Evolutionary conservation across 2,888 invertebrate genomes (phyloP), one percentile per base, ranked within the genome.

Genomic region (Periphyllus acericola): DNA sequence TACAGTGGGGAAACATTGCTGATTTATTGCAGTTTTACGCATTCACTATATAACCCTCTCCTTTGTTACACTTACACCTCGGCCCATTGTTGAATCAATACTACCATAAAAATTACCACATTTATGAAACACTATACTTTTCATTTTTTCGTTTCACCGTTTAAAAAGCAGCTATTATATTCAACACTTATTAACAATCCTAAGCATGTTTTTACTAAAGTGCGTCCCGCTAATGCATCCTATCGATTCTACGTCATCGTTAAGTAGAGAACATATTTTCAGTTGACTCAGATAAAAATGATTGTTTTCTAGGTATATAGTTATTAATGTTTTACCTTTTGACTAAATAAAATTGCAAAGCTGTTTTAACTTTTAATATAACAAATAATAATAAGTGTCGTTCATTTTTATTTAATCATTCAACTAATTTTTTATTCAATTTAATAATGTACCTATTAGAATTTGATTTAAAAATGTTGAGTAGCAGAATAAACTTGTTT

Each of bases 41-140:
- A 34, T 86, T 80, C 36, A 80, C 71, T 60, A 3, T 46, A 14
- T 46, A 80, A 79, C 72, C 86, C 79, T 80, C 55, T 80, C 85
- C 14, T 72, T 79, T 72, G 72, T 86, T 32, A 52, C n/a, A 68
- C 46, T 40, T 34, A 55, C 17, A 72, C 55, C 17, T 72, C 36
- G 29, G 29, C 79, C 79, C 14, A 71, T 52, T 85, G 52, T 86
- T 36, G 40, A 86, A 86, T 86, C 86, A 72, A 86, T 86, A 86
- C 55, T 40, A 25, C 68, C 55, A 55, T n/a, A 71, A 52, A 85
- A 68, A 85, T 32, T 34, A 86, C 80, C 36, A 40, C 55, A 29
- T 72, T 40, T 40, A 55, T 86, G 5, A 66, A 52, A 46, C 9
- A 36, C 11, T 78, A 1, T n/a, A 40, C 32, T 82, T 72, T 52